phyloP scores from a whole-genome alignment of 30 jellyfish, hydroid and myxozoan genomes.

The Hydra vulgaris region DNA sequence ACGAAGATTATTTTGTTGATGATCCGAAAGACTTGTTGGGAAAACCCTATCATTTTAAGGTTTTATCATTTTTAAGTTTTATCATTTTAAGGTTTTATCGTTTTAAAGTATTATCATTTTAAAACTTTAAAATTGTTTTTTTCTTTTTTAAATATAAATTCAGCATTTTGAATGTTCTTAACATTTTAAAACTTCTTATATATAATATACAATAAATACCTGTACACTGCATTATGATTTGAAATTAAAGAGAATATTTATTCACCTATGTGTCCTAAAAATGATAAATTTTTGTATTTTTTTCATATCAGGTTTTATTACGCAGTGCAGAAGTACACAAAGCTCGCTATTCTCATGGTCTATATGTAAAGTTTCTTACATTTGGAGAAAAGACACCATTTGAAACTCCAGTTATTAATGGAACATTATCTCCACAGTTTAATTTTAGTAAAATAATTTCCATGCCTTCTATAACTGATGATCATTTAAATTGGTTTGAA shows the following conservation, averaged over 20 bases:
- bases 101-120: not conserved
- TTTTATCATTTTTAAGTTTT: not conserved
- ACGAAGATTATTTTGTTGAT: slow-evolving; percentile 90
- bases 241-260: too few relatives aligned
- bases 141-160: too few relatives aligned
- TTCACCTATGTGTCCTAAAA: too few relatives aligned
- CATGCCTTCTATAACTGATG: slow-evolving; percentile 64
- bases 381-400: slow-evolving; percentile 58
- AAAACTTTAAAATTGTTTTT: too few relatives aligned
- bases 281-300: not conserved
- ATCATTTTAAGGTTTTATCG: not conserved
- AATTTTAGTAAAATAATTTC: slow-evolving; percentile 57
- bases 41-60: slow-evolving; percentile 94
- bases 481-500: slow-evolving; percentile 89
- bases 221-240: too few relatives aligned
- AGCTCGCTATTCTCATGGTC: slow-evolving; percentile 77
- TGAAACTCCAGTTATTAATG: slow-evolving; percentile 65
- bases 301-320: slow-evolving; percentile 40
- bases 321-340: slow-evolving; percentile 81
- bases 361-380: slow-evolving; percentile 47
- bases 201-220: too few relatives aligned
- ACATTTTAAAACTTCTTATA: too few relatives aligned
- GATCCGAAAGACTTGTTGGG: slow-evolving; percentile 90
- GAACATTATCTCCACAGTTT: slow-evolving; percentile 83
- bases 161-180: too few relatives aligned